phyloP scores from a whole-genome alignment of 2,888 invertebrate species.

The Drosophila barbarae region DNA sequence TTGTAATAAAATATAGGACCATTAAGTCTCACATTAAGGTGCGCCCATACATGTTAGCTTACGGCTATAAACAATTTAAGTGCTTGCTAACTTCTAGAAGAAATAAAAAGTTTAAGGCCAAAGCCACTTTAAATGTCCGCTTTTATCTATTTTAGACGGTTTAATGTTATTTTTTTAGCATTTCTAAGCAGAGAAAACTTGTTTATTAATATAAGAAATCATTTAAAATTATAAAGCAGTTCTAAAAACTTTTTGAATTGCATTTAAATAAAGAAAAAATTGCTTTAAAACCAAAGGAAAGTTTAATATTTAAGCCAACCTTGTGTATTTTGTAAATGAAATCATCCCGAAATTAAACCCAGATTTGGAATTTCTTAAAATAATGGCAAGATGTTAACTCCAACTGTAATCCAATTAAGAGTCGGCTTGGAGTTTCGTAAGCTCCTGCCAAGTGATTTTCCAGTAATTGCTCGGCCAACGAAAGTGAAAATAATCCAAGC shows the following conservation, averaged over 20 bases:
- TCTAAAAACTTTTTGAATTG: not conserved
- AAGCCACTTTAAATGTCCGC: not conserved
- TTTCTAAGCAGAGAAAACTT: not conserved
- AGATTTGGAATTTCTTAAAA: no score
- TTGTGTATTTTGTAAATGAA: not conserved
- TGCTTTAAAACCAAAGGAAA: not conserved
- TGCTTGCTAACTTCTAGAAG: not conserved
- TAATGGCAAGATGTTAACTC: not conserved
- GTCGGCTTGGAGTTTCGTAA: constrained; percentile 11
- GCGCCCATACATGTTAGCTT: not conserved
- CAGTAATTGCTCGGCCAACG: constrained; percentile 24
- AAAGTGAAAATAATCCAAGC: constrained; percentile 64
- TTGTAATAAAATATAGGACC: no score
- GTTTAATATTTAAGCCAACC: no score
- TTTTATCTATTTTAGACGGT: not conserved
- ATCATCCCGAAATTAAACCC: not conserved
- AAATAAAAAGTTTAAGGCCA: not conserved
- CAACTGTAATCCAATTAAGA: constrained; percentile 8
- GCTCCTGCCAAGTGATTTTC: constrained; percentile 6
- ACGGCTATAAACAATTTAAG: not conserved
- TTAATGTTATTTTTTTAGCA: not conserved
- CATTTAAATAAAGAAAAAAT: not conserved
- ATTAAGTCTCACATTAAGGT: not conserved
- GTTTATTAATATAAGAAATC: no score
- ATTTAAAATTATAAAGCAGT: not conserved